A percentile compares a stretch with the other conserved stretches of the same genome.
These are phyloP conservation scores for Callaeas wilsoni DNA, from an alignment of 2,113 vertebrate species.

Conservation along the genomic window DNA sequence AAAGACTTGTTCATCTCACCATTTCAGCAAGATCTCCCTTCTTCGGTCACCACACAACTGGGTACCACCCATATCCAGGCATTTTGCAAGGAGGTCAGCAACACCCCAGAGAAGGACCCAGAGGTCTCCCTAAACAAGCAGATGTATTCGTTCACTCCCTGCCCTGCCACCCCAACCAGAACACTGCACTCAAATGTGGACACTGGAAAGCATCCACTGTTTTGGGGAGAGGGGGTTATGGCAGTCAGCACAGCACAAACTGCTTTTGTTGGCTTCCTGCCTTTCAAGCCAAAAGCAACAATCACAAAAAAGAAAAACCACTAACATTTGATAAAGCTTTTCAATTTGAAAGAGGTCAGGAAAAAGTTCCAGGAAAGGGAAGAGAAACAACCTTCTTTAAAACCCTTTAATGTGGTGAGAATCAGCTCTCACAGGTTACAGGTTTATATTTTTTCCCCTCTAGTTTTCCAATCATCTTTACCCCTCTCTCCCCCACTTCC, in stretches of 20 bases:
- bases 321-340: constrained; percentile 39
- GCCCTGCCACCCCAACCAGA: neutral
- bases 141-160: neutral
- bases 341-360: neutral
- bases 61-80: neutral
- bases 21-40: neutral
- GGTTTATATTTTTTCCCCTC: neutral
- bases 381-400: neutral
- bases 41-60: neutral
- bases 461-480: neutral
- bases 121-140: neutral
- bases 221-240: neutral
- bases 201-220: neutral
- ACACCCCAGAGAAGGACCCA: neutral
- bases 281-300: constrained; percentile 37
- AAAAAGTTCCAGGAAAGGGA: constrained; percentile 45
- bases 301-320: constrained; percentile 2
- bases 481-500: accelerated
- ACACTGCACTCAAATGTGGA: neutral
- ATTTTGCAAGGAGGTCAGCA: neutral
- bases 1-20: neutral
- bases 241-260: neutral
- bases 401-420: neutral
- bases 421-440: neutral
- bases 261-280: constrained; percentile 13